A percentile compares a stretch with the other conserved stretches of the same genome.
Evolutionary conservation across 2,888 invertebrate species (phyloP).

Genomic region (Xanthorhoe spadicearia): DNA sequence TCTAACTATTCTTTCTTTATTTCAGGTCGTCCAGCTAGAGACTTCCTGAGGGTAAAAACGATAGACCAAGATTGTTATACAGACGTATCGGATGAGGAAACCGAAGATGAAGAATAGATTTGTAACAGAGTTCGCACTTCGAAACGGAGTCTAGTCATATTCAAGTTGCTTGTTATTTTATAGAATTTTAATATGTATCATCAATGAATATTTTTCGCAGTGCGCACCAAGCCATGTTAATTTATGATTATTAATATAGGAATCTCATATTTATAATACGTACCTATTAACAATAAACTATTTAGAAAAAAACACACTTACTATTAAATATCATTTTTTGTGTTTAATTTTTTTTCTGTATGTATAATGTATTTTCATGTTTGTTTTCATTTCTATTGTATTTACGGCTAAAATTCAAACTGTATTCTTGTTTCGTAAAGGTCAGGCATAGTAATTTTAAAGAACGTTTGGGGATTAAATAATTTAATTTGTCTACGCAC

Average conservation of each 20-base stretch:
- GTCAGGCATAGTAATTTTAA: neutral
- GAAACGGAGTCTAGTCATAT: slow-evolving; percentile 6
- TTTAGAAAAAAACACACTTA: neutral
- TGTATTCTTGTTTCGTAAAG: neutral
- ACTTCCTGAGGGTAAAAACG: slow-evolving; percentile 73
- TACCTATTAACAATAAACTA: slow-evolving; percentile 1
- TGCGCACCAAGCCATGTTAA: slow-evolving; percentile 5
- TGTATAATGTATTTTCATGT: neutral
- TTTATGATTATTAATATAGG: neutral
- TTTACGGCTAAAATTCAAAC: neutral
- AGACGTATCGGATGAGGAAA: slow-evolving; percentile 76
- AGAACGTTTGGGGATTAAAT: slow-evolving; percentile 11
- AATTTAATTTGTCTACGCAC: slow-evolving; percentile 13
- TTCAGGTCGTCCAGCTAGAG: slow-evolving; percentile 68
- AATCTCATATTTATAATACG: neutral
- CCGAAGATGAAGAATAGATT: slow-evolving; percentile 64
- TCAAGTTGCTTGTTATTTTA: neutral
- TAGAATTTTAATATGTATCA: neutral
- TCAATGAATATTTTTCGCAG: slow-evolving; percentile 12
- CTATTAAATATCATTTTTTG: neutral
- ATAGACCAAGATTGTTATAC: slow-evolving; percentile 76
- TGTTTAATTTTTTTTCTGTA: neutral
- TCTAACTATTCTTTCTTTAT: slow-evolving; percentile 32
- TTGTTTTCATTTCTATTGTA: no score
- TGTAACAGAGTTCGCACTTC: neutral